Percentiles rank a stretch among this genome's conserved stretches.
Evolutionary conservation across 2,113 vertebrate species (phyloP).

Genomic region (Pyxicephalus adspersus): DNA sequence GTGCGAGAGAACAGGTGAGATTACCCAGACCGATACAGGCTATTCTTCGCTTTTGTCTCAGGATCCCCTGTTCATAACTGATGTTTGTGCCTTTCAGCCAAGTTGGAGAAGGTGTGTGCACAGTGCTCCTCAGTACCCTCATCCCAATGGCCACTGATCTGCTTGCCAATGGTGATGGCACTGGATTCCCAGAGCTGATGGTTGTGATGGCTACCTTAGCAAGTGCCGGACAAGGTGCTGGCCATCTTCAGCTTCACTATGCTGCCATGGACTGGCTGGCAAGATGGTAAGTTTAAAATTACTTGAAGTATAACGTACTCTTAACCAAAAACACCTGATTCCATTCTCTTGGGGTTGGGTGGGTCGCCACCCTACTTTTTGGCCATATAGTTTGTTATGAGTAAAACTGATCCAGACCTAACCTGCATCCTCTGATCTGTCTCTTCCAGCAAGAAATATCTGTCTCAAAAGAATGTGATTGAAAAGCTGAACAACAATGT

Average conservation of each 20-base stretch:
- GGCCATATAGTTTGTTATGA: no score
- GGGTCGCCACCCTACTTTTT: no score
- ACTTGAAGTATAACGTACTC: no score
- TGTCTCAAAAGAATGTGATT: constrained; percentile 97
- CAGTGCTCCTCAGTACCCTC: constrained; percentile 91
- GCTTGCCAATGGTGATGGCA: constrained; percentile 90
- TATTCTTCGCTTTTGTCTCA: background rate
- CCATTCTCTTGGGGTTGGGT: background rate
- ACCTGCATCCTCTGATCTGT: background rate
- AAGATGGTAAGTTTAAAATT: constrained; percentile 96
- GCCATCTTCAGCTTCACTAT: constrained; percentile 93
- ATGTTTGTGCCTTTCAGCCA: constrained; percentile 76
- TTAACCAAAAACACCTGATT: background rate
- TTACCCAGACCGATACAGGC: no score
- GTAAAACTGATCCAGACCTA: background rate
- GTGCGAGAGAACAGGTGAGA: constrained; percentile 90
- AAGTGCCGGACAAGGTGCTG: constrained; percentile 93
- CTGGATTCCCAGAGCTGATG: constrained; percentile 97
- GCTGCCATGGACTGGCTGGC: constrained; percentile 94
- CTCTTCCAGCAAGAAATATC: constrained; percentile 91
- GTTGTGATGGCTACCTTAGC: constrained; percentile 96
- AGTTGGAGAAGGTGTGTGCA: constrained; percentile 97
- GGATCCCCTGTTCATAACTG: background rate
- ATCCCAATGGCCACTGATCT: constrained; percentile 98
- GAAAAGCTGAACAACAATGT: constrained; percentile 95